Percentiles rank a stretch among this genome's conserved stretches.
Evolutionary conservation across 2,888 invertebrate genomes (phyloP).

Genomic region (Cantharis rustica): DNA sequence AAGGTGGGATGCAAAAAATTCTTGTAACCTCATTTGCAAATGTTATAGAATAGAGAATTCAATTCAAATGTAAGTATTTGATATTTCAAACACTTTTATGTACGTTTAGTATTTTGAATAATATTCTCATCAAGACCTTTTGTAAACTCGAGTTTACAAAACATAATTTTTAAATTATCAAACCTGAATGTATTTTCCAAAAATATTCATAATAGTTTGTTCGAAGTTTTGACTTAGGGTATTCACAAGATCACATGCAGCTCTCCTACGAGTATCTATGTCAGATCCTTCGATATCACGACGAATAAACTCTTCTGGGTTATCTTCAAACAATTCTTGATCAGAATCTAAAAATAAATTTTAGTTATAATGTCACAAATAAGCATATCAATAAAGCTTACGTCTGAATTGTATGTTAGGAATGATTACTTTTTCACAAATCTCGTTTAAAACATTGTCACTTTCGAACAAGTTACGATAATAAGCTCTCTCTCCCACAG

Average conservation of each 20-base stretch:
- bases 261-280: slow-evolving; percentile 92
- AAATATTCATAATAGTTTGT: slow-evolving; percentile 83
- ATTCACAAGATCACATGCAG: slow-evolving; percentile 96
- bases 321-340: slow-evolving; percentile 96
- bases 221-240: slow-evolving; percentile 89
- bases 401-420: slow-evolving; percentile 97
- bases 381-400: slow-evolving; percentile 48
- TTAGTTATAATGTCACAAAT: not conserved
- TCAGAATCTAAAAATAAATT: slow-evolving; percentile 71
- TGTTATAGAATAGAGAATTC: no score
- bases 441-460: slow-evolving; percentile 81
- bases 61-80: no score
- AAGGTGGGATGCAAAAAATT: no score
- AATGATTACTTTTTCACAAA: slow-evolving; percentile 98
- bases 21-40: no score
- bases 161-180: not conserved
- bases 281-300: slow-evolving; percentile 98
- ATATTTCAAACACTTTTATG: no score
- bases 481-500: slow-evolving; percentile 88
- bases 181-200: slow-evolving; percentile 82
- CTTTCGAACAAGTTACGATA: slow-evolving; percentile 90
- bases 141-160: not conserved
- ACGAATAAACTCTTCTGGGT: slow-evolving; percentile 95
- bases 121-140: no score
- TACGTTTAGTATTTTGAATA: no score